Evolutionary conservation across 2,888 invertebrate genomes (phyloP).

Genomic region (Callyntrura guangdongensis): DNA sequence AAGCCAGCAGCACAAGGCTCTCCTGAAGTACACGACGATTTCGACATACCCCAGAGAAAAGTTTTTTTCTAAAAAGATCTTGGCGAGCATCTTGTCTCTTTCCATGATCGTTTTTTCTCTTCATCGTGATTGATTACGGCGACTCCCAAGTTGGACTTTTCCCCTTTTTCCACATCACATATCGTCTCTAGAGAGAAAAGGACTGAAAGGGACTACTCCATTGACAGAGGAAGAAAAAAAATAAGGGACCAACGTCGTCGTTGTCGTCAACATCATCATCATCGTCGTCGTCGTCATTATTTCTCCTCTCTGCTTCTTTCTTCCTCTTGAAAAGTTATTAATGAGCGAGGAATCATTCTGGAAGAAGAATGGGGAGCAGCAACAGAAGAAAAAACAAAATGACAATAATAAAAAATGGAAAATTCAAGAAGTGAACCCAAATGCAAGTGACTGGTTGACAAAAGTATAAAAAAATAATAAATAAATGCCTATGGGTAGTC

Average conservation of each 20-base stretch:
- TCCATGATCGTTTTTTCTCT: constrained; percentile 48
- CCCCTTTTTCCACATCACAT: constrained; percentile 63
- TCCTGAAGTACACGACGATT: constrained; percentile 12
- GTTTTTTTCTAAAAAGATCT: constrained; percentile 41
- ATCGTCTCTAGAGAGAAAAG: constrained; percentile 64
- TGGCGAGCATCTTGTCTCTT: constrained; percentile 54
- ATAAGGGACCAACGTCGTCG: constrained; percentile 30
- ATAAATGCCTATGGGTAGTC: not conserved
- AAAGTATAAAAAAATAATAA: constrained; percentile 50
- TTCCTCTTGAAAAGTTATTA: constrained; percentile 45
- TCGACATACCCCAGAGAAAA: constrained; percentile 11
- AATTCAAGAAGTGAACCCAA: not conserved
- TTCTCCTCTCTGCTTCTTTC: constrained; percentile 13
- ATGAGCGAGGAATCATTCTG: constrained; percentile 34
- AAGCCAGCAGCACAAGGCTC: not conserved
- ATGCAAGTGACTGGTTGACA: constrained; percentile 40
- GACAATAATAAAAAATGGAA: constrained; percentile 52
- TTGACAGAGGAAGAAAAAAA: constrained; percentile 27
- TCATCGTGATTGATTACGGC: constrained; percentile 79
- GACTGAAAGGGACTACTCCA: constrained; percentile 32
- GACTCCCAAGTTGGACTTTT: constrained; percentile 77
- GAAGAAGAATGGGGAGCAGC: constrained; percentile 27
- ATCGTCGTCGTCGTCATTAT: constrained; percentile 10
- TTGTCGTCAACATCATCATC: not conserved
- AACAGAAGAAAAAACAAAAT: constrained; percentile 18